Conservation (phyloP, 2,797 vertebrate species). For the Halcyon smyrnensis region DNA sequence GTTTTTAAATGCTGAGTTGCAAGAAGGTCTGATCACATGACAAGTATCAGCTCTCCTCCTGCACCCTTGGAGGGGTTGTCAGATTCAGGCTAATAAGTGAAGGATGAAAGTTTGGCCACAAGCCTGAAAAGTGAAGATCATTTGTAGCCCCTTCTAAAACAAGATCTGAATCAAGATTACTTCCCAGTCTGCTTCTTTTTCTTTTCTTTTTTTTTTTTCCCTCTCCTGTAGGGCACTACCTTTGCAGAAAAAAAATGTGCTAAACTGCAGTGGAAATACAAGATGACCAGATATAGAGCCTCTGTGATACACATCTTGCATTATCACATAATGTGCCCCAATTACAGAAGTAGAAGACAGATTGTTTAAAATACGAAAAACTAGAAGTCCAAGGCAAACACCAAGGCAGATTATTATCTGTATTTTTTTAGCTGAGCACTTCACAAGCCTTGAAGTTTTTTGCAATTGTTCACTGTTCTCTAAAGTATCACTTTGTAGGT, state of each 20-base stretch:
- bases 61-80: background rate
- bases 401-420: background rate
- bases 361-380: background rate
- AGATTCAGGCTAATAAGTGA: background rate
- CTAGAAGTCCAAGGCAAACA: background rate
- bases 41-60: background rate
- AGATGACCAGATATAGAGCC: background rate
- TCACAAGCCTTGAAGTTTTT: background rate
- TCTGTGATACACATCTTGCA: background rate
- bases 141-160: background rate
- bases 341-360: background rate
- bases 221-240: background rate
- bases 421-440: background rate
- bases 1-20: constrained; percentile 1
- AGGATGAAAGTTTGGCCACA: background rate
- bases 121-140: background rate
- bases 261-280: background rate
- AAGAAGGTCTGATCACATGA: background rate
- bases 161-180: background rate
- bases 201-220: background rate
- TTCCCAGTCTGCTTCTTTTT: background rate
- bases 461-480: background rate
- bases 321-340: background rate
- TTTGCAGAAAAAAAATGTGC: background rate
- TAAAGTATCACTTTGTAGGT: background rate